Conservation (phyloP, 2,797 vertebrate species). For the Propithecus perrieri region DNA sequence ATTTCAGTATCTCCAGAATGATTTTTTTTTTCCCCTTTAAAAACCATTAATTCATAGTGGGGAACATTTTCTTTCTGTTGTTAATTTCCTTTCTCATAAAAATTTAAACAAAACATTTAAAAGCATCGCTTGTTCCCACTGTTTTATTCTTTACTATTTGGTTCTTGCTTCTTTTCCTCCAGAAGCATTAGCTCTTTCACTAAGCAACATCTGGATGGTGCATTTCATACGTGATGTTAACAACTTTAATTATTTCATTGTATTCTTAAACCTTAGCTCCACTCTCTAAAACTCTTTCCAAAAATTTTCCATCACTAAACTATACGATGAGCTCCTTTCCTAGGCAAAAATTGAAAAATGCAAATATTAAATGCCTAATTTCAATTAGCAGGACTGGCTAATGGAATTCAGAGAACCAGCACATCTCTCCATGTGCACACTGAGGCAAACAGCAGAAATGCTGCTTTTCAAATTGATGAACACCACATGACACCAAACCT, state of each 20-base stretch:
- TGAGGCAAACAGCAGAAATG: slow-evolving; percentile 79
- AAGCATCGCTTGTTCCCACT: background rate
- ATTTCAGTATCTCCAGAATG: slow-evolving; percentile 37
- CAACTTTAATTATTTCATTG: background rate
- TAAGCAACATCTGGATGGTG: slow-evolving; percentile 4
- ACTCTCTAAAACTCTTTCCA: background rate
- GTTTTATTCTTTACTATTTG: background rate
- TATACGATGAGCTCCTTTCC: slow-evolving; percentile 59
- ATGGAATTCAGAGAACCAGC: slow-evolving; percentile 68
- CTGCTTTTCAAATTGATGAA: slow-evolving; percentile 82
- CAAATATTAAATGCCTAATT: slow-evolving; percentile 74
- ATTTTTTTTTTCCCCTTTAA: background rate
- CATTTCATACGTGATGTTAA: background rate
- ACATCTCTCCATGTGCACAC: slow-evolving; percentile 58
- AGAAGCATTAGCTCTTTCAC: background rate
- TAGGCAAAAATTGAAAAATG: slow-evolving; percentile 66
- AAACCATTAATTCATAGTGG: slow-evolving; percentile 26
- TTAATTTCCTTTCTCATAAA: slow-evolving; percentile 37
- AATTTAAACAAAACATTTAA: slow-evolving; percentile 33
- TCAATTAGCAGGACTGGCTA: slow-evolving; percentile 70
- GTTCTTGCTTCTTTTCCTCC: slow-evolving; percentile 1
- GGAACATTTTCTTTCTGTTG: slow-evolving; percentile 24
- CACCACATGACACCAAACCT: slow-evolving; percentile 75
- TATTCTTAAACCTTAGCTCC: background rate
- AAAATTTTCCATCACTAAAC: slow-evolving; percentile 15